Evolutionary conservation across 2,113 vertebrate genomes (phyloP), one percentile per base, ranked within the genome.

Genomic region (Riparia riparia): DNA sequence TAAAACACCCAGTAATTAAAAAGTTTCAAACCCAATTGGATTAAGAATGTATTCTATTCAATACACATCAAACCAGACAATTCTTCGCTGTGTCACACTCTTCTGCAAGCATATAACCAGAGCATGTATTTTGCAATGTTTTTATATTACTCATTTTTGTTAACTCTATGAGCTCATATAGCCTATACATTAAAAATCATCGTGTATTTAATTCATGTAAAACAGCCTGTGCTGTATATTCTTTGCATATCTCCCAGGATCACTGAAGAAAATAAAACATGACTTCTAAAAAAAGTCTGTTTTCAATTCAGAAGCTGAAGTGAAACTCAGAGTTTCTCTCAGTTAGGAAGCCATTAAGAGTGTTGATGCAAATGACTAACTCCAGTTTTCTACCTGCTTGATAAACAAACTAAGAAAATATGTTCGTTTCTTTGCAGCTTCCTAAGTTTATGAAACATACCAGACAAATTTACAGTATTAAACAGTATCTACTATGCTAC

Each of bases 241-340:
- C 31, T 85, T 88, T 51, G 74, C 58, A 24, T 34, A 49, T 90
- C 34, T 54, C 44, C 32, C 34, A 86, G 50, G 32, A 80, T 50
- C 45, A 77, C 37, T 41, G 17, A 72, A 82, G 37, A 90, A 86
- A 88, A 79, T 10, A 24, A 78, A 76, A 86, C 32, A 32, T 3
- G 3, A 87, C 15, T 78, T 95, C 7, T 2, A 37, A 16, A 57
- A 77, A 68, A 50, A 37, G 12, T 11, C 5, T 66, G 12, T 5
- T 37, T 90, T 79, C 70, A 74, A 73, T 57, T 86, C 29, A 90
- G 66, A 95, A 95, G 42, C n/a, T 51, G 66, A 90, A 65, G 56
- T 90, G 68, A 95, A 94, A 91, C 42, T 65, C 32, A 14, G 32
- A 31, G 20, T 17, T 90, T 71, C 32, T 45, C 42, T 58, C 70